Percentiles rank a stretch among this genome's conserved stretches.
These are phyloP conservation scores for Epinephelus coioides DNA, from an alignment of 2,797 vertebrate genomes.

Conservation along the genomic window DNA sequence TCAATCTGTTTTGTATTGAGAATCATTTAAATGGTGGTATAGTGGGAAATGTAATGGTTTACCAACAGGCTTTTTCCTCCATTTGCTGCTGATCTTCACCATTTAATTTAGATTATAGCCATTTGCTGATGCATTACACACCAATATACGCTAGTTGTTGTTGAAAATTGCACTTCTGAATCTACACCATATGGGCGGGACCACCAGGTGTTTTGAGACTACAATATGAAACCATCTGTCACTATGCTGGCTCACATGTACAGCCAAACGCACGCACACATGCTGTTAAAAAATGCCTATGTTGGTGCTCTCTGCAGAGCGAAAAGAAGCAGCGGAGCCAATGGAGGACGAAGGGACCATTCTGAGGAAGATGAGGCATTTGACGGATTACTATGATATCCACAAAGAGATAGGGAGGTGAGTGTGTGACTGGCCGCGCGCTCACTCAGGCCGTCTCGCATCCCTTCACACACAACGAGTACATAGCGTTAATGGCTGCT, in stretches of 20 bases:
- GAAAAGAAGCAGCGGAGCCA: slow-evolving; percentile 79
- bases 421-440: not conserved
- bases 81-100: not conserved
- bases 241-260: slow-evolving; percentile 39
- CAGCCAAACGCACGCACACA: slow-evolving; percentile 16
- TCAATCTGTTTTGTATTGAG: not conserved
- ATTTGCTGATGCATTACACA: not conserved
- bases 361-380: slow-evolving; percentile 87
- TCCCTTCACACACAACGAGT: slow-evolving; percentile 13
- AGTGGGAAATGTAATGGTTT: not conserved
- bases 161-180: slow-evolving; percentile 46
- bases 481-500: slow-evolving; percentile 26
- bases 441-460: not conserved
- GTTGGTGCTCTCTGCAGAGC: slow-evolving; percentile 69
- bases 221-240: slow-evolving; percentile 75
- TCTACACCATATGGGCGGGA: slow-evolving; percentile 60
- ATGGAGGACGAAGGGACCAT: slow-evolving; percentile 89
- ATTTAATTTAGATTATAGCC: not conserved
- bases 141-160: not conserved
- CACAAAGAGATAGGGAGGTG: slow-evolving; percentile 97
- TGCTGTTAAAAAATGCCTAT: not conserved
- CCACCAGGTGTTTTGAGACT: slow-evolving; percentile 57
- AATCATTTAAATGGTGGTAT: not conserved
- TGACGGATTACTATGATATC: slow-evolving; percentile 93
- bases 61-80: not conserved